Conservation (phyloP, 2,888 invertebrate species). For the Crossocerus cetratus region DNA sequence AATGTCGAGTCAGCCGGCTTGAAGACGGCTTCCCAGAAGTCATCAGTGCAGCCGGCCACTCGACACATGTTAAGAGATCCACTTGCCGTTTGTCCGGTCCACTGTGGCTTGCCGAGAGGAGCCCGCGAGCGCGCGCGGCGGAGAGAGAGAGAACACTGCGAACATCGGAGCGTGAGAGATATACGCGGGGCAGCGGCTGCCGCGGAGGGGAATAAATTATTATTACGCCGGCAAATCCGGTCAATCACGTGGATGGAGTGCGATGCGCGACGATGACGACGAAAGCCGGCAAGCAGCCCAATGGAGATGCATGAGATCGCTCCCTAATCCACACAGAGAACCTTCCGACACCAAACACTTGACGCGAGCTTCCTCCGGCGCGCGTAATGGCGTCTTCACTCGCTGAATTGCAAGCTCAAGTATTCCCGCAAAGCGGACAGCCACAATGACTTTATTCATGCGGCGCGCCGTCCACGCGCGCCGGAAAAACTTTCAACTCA, state of each 20-base stretch:
- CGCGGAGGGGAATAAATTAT: constrained; percentile 65
- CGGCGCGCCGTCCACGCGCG: not conserved
- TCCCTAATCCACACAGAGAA: constrained; percentile 47
- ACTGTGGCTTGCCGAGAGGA: constrained; percentile 52
- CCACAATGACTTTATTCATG: not conserved
- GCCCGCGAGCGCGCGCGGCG: not conserved
- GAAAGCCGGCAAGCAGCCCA: constrained; percentile 44
- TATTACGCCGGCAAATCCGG: constrained; percentile 68
- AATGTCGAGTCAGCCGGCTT: constrained; percentile 58
- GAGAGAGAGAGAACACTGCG: not conserved
- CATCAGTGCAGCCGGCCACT: constrained; percentile 61
- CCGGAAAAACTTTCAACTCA: not conserved
- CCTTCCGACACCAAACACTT: constrained; percentile 34
- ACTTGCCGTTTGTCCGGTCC: constrained; percentile 49
- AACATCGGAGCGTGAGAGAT: not conserved
- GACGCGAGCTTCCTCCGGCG: constrained; percentile 50
- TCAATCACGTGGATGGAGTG: constrained; percentile 63
- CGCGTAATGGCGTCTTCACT: constrained; percentile 44
- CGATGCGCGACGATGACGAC: constrained; percentile 53
- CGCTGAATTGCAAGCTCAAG: constrained; percentile 50
- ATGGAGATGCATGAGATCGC: constrained; percentile 56
- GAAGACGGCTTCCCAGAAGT: constrained; percentile 70
- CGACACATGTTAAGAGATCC: constrained; percentile 61
- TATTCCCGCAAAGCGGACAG: constrained; percentile 18
- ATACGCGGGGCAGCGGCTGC: not conserved